Evolutionary conservation across 2,113 vertebrate species (phyloP).

Genomic region (Hiodon alosoides): DNA sequence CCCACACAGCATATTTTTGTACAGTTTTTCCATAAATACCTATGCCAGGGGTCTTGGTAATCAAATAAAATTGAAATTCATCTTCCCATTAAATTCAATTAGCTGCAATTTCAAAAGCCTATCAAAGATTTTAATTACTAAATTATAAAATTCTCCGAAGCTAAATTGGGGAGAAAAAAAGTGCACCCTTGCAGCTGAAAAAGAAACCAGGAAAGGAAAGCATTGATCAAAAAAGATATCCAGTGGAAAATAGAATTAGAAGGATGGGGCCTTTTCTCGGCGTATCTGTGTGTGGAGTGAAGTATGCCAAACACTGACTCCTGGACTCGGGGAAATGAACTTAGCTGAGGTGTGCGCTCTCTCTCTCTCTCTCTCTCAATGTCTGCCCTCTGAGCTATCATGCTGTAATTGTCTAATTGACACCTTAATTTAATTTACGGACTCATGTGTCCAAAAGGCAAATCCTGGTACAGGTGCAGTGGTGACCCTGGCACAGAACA

Average conservation of each 20-base stretch:
- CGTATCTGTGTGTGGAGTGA: slow-evolving; percentile 63
- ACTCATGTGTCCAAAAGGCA: slow-evolving; percentile 68
- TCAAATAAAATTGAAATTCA: slow-evolving; percentile 99
- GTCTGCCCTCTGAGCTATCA: slow-evolving; percentile 76
- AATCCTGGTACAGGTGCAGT: slow-evolving; percentile 46
- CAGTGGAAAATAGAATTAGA: slow-evolving; percentile 71
- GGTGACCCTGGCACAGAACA: background rate
- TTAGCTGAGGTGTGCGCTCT: slow-evolving; percentile 65
- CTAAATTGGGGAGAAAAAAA: slow-evolving; percentile 97
- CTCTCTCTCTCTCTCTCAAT: slow-evolving; percentile 70
- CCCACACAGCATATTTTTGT: slow-evolving; percentile 99
- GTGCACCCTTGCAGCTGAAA: slow-evolving; percentile 83
- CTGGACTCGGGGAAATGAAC: slow-evolving; percentile 70
- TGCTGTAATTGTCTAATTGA: slow-evolving; percentile 75
- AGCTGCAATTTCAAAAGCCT: slow-evolving; percentile 99
- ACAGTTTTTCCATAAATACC: slow-evolving; percentile 99
- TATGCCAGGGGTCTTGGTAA: slow-evolving; percentile 99
- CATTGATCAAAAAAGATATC: slow-evolving; percentile 76
- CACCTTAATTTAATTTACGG: slow-evolving; percentile 81
- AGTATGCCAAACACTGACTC: slow-evolving; percentile 60
- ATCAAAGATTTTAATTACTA: slow-evolving; percentile 99
- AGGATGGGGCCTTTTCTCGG: slow-evolving; percentile 60
- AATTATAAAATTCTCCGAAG: slow-evolving; percentile 99
- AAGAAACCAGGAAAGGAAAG: slow-evolving; percentile 76
- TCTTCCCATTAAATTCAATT: slow-evolving; percentile 99